Base-by-base conservation (phyloP, 1,140 invertebrate species). In the Hycleus phaleratus region DNA sequence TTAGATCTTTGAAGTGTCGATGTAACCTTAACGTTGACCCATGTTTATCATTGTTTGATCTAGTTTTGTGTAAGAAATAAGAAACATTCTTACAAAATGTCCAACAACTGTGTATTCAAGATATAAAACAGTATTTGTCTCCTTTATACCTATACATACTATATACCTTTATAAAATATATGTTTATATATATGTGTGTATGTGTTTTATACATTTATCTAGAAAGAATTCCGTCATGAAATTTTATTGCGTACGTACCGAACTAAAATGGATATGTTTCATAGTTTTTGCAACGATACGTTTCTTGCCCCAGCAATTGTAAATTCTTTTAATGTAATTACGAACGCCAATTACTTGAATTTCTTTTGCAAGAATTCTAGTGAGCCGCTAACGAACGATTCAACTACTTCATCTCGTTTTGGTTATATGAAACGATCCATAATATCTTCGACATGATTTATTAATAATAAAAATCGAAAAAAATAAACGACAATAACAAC, bases 321-420 rank as follows among this genome's bases (percentile, higher is more conserved):
- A 44, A 51, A 62, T 62, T 62, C 60, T 58, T 59, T 59, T 50
- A 50, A 54, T 62, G 60, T 58, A 62, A 62, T 62, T 62, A 62
- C 47, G 56, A 52, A 54, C 50, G 46, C 51, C 58, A 59, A 48
- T 59, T 59, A 59, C 49, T 53, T 47, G 51, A 60, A 60, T 60
- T 60, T 60, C 58, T 54, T 60, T 56, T 56, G 42, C 51, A 48
- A 53, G 40, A 50, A 44, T 58, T 48, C 45, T 50, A 12, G 54
- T 26, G 53, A 47, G 45, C 46, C 38, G 40, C n/a, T 32, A 32
- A 32, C 32, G 32, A 32, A 32, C 32, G 32, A 32, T 32, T 32
- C 32, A 32, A 32, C 12, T 42, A 51, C 26, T 8, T 39, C n/a
- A 51, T 32, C 39, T 38, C 39, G 9, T n/a, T 10, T 12, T n/a